Percentiles rank a stretch among this genome's conserved stretches.
Evolutionary conservation across 2,888 invertebrate genomes (phyloP).

Genomic region (Macaria notata): DNA sequence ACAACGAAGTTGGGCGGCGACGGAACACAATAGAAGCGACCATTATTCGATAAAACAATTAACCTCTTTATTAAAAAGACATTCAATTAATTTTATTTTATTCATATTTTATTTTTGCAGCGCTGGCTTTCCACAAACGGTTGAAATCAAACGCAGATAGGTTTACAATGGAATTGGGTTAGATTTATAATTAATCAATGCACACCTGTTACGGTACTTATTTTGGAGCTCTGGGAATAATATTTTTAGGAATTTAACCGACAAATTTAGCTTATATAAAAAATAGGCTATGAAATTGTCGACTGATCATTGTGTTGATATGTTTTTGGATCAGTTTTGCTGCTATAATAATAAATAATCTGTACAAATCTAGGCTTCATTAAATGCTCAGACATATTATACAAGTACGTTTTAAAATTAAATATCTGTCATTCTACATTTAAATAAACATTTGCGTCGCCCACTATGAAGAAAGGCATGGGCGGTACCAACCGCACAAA

Average conservation of each 20-base stretch:
- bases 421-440: no score
- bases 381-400: no score
- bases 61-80: constrained; percentile 79
- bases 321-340: no score
- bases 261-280: no score
- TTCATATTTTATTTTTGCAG: constrained; percentile 75
- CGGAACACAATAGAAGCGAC: constrained; percentile 58
- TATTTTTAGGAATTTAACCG: no score
- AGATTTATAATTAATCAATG: constrained; percentile 31
- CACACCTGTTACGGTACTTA: constrained; percentile 23
- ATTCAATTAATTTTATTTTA: constrained; percentile 79
- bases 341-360: no score
- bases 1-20: constrained; percentile 67
- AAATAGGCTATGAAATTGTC: no score
- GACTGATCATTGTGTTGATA: no score
- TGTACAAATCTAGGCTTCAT: no score
- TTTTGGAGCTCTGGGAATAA: no score
- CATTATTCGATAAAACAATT: constrained; percentile 80
- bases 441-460: constrained; percentile 7
- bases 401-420: no score
- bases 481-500: constrained; percentile 64
- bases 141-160: constrained; percentile 48
- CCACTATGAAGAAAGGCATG: constrained; percentile 41
- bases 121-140: constrained; percentile 61
- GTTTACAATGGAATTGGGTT: constrained; percentile 13